Evolutionary conservation across 2,797 vertebrate genomes (phyloP), one percentile per base, ranked within the genome.

Genomic region (Acipenser oxyrinchus): DNA sequence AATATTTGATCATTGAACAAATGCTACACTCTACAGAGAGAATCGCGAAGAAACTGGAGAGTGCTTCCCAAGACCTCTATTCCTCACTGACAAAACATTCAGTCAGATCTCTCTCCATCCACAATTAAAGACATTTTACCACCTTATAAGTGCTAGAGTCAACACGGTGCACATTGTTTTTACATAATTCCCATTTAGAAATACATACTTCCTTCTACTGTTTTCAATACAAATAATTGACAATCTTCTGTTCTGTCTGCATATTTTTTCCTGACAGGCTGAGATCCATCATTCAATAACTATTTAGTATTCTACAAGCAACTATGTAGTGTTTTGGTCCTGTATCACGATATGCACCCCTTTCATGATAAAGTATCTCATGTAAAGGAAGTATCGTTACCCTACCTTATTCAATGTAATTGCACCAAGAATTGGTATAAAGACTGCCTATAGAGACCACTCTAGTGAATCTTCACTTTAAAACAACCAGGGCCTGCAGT

Each of bases 21-120:
- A 83, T 93, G 86, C 83, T 91, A 0, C 82, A 72, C 7, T 67
- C 85, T 3, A 85, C 86, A 0, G 60, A 69, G 0, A 82, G 69
- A 75, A 81, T 90, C 1, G 91, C 91, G 68, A 74, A 77, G 63
- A 78, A 78, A 66, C 76, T 94, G 71, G 92, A 93, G 64, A 82
- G 69, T 63, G 75, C 78, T 1, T 86, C 88, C 4, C 79, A 68
- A 55, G 68, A 75, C 37, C 85, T 94, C 65, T 82, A 91, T 1
- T 66, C 78, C 6, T 76, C 87, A 9, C 84, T 93, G 77, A 78
- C 74, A 67, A 82, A 74, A 70, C 89, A 83, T 71, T 76, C 84
- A 69, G 86, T 79, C 75, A 79, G 82, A 77, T 79, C 72, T 0
- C 66, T 52, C 78, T 64, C 8, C 77, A 48, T 66, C 87, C 68